These are phyloP conservation scores for Marasmarcha lunaedactyla DNA, from an alignment of 2,888 invertebrate genomes.

Conservation along the genomic window DNA sequence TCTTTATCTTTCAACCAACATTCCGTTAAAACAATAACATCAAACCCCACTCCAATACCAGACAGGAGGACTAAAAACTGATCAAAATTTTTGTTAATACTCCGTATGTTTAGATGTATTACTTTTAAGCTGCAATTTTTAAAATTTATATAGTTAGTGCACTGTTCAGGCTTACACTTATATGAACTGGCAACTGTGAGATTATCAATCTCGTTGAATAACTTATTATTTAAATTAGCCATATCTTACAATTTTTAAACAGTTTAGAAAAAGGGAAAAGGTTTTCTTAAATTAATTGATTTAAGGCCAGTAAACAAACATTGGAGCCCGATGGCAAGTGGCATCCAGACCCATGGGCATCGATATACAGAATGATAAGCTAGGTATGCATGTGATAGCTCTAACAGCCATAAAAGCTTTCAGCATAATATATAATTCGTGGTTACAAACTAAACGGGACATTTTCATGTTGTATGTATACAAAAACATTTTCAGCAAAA, in stretches of 20 bases:
- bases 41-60: background rate
- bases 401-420: background rate
- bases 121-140: background rate
- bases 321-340: too few species aligned
- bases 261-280: too few species aligned
- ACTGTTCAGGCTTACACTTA: background rate
- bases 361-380: too few species aligned
- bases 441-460: background rate
- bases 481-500: background rate
- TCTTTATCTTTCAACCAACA: slow-evolving; percentile 7
- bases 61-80: slow-evolving; percentile 3
- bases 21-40: slow-evolving; percentile 9
- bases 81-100: slow-evolving; percentile 10
- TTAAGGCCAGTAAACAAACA: background rate
- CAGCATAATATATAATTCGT: background rate
- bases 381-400: too few species aligned
- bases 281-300: background rate
- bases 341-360: too few species aligned
- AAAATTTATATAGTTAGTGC: background rate
- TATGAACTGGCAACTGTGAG: background rate
- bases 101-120: slow-evolving; percentile 10
- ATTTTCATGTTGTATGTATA: background rate
- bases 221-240: slow-evolving; percentile 1
- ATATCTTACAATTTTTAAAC: background rate
- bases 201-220: slow-evolving; percentile 1